Percentiles rank a stretch among this genome's conserved stretches.
These are phyloP conservation scores for Hypsibius dujardini DNA, from an alignment of 1,140 invertebrate genomes.

Conservation along the genomic window DNA sequence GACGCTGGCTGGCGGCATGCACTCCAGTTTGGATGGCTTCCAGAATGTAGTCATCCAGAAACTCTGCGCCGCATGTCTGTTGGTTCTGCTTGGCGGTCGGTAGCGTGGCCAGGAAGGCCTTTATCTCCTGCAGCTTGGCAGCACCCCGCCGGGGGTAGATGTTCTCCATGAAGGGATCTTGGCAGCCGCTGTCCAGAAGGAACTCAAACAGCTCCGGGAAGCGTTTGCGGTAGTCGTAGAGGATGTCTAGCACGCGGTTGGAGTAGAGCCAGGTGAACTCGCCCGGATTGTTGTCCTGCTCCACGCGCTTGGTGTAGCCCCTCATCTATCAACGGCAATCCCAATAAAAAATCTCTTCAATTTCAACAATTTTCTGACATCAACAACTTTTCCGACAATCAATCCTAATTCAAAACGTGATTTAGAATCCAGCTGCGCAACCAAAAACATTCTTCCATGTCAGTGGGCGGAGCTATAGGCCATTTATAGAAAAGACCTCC, in stretches of 20 bases:
- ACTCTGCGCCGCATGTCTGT: constrained; percentile 46
- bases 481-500: too few species aligned
- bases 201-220: constrained; percentile 57
- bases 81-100: constrained; percentile 41
- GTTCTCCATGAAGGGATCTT: constrained; percentile 46
- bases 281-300: constrained; percentile 29
- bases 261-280: constrained; percentile 59
- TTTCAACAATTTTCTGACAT: not conserved
- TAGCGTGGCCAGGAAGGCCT: constrained; percentile 51
- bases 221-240: constrained; percentile 44
- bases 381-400: too few species aligned
- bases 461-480: too few species aligned
- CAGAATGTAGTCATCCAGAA: constrained; percentile 50
- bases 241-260: constrained; percentile 48
- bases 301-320: constrained; percentile 56
- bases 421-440: too few species aligned
- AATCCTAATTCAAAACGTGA: too few species aligned
- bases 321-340: constrained; percentile 38
- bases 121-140: constrained; percentile 40
- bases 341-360: not conserved
- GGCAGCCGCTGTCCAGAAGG: constrained; percentile 24
- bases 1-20: constrained; percentile 25
- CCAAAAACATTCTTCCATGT: too few species aligned
- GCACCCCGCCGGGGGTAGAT: constrained; percentile 40
- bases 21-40: constrained; percentile 42